phyloP scores from a whole-genome alignment of 2,888 invertebrate genomes.

The Acleris holmiana region DNA sequence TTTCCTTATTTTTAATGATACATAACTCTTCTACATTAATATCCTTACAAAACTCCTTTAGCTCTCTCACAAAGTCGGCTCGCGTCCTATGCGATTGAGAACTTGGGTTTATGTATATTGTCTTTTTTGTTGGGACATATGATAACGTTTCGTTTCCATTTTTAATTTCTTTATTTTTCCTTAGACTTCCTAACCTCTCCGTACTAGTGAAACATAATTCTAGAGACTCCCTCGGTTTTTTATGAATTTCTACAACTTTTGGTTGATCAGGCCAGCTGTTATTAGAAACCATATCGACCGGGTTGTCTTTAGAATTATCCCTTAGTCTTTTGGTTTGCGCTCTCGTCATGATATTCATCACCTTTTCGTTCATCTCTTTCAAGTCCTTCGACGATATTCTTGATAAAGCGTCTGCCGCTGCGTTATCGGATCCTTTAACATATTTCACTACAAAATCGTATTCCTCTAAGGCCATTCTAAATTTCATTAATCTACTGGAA shows the following conservation, averaged over 20 bases:
- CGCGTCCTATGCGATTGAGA: conserved; percentile 14
- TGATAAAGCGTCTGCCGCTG: conserved; percentile 39
- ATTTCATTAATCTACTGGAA: conserved; percentile 38
- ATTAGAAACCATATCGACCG: conserved; percentile 17
- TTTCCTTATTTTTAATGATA: conserved; percentile 4
- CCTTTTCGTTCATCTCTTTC: conserved; percentile 37
- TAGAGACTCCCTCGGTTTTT: conserved; percentile 33
- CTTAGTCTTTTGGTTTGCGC: conserved; percentile 19
- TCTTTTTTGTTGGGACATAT: conserved; percentile 15
- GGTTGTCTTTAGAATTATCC: neutral
- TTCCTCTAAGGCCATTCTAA: conserved; percentile 38
- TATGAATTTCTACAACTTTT: conserved; percentile 35
- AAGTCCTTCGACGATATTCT: conserved; percentile 35
- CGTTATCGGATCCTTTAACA: conserved; percentile 34
- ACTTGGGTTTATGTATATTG: conserved; percentile 19
- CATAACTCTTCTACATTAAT: conserved; percentile 8
- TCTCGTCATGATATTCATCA: conserved; percentile 31
- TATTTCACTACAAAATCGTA: conserved; percentile 36
- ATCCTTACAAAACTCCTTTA: conserved; percentile 7
- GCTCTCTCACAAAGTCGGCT: conserved; percentile 17
- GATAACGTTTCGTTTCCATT: conserved; percentile 20
- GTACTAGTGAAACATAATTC: conserved; percentile 20
- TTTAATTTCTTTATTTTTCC: conserved; percentile 8
- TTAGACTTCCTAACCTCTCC: conserved; percentile 12
- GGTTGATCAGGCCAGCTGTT: conserved; percentile 36